Evolutionary conservation across 2,888 invertebrate species (phyloP), one percentile per base, ranked within the genome.

Genomic region (Hypselothyrea guttata): DNA sequence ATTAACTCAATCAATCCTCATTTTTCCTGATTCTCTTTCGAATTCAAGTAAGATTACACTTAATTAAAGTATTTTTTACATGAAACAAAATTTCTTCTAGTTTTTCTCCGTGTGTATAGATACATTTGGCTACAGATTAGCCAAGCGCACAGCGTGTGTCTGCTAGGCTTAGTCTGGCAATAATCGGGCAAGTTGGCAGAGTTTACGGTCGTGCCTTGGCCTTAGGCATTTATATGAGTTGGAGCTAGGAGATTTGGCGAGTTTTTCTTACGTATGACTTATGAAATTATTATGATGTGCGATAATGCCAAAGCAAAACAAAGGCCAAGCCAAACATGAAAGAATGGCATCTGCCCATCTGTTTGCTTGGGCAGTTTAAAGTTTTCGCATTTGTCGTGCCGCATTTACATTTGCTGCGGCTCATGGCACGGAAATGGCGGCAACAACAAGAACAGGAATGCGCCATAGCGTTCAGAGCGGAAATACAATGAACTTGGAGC

Each of bases 381-480:
- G 85, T 85, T 82, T 83, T 74, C 75, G 66, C 81, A 78, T 77
- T 77, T 77, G 78, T 72, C 61, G 63, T 68, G 51, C 67, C 65
- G 64, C 81, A 74, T 78, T 82, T 75, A 71, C 83, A 73, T 81
- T 75, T 52, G 62, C 63, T 51, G 70, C 55, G 78, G 58, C 79
- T 68, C 83, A 82, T 75, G 75, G 68, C 55, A 64, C 57, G 73
- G 84, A 77, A 81, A 78, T 84, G 64, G 71, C 46, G 66, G 51
- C 58, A 66, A 60, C 47, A 53, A 35, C 35, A 11, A 38, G 16
- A 54, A 49, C 31, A 37, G 61, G 53, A 74, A 63, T 59, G 46
- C 55, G 59, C 18, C 34, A 52, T 27, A 40, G 37, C 27, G 33
- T 46, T 54, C 48, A 47, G 31, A 49, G 16, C 52, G 72, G 56